phyloP scores from a whole-genome alignment of 2,797 vertebrate species.

The Pseudochirops corinnae region DNA sequence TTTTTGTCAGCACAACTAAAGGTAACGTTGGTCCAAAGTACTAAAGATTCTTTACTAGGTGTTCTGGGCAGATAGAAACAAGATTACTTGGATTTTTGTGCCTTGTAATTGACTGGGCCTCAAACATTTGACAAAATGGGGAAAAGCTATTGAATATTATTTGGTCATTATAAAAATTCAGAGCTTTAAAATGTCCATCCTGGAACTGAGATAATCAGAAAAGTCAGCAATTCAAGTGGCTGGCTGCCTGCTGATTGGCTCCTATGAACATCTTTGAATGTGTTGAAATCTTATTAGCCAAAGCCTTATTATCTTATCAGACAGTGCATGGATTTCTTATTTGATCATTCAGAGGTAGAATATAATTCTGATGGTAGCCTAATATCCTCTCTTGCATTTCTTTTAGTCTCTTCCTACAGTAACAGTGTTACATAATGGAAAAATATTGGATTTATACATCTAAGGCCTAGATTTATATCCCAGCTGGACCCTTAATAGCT shows the following conservation, averaged over 20 bases:
- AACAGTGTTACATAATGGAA: background rate
- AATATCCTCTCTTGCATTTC: background rate
- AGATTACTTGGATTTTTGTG: background rate
- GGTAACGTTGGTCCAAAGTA: background rate
- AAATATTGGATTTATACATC: background rate
- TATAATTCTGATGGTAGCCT: background rate
- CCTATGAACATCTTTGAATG: conserved; percentile 49
- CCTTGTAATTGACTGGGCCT: background rate
- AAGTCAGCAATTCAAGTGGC: conserved; percentile 18
- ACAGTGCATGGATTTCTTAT: background rate
- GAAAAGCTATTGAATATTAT: background rate
- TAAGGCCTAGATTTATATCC: background rate
- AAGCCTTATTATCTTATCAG: conserved; percentile 34
- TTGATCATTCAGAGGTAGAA: background rate
- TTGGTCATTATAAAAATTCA: background rate
- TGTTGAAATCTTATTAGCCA: conserved; percentile 52
- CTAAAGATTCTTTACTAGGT: background rate
- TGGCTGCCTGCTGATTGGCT: conserved; percentile 33
- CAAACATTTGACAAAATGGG: background rate
- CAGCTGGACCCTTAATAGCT: background rate
- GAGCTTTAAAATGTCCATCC: background rate
- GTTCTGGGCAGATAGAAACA: background rate
- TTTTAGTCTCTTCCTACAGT: background rate
- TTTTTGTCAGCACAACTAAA: background rate
- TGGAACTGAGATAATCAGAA: conserved; percentile 38